These are phyloP conservation scores for Graptemys geographica DNA, from an alignment of 2,797 vertebrate genomes.

Conservation along the genomic window DNA sequence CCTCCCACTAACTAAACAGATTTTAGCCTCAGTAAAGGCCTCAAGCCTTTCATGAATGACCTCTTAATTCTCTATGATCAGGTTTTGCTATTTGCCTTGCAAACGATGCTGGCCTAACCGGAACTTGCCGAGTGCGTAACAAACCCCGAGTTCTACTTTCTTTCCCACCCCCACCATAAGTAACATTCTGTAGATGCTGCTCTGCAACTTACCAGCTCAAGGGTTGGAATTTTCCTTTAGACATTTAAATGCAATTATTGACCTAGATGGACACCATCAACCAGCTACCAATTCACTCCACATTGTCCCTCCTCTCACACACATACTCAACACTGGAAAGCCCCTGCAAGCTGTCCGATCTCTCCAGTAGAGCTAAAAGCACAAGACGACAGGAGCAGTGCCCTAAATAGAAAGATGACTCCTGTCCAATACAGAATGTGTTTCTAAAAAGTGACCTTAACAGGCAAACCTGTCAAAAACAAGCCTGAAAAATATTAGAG, in stretches of 20 bases:
- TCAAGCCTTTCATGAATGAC: constrained; percentile 5
- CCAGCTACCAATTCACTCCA: not conserved
- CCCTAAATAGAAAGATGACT: not conserved
- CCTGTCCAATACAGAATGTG: not conserved
- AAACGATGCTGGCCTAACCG: not conserved
- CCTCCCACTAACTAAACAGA: not conserved
- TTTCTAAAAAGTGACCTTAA: not conserved
- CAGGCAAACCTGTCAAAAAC: constrained; percentile 29
- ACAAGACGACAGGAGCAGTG: not conserved
- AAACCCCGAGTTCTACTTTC: not conserved
- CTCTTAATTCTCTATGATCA: not conserved
- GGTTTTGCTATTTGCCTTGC: constrained; percentile 7
- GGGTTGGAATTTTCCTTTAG: not conserved
- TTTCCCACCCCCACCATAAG: not conserved
- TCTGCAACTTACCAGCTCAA: not conserved
- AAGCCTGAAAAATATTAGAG: not conserved
- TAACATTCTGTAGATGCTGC: not conserved
- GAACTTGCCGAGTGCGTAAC: not conserved
- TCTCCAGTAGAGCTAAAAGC: not conserved
- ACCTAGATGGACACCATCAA: not conserved
- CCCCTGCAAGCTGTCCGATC: not conserved
- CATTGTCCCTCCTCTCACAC: not conserved
- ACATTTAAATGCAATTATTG: not conserved
- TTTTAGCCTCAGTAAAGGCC: constrained; percentile 29
- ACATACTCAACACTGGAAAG: too few relatives aligned